Evolutionary conservation across 2,888 invertebrate genomes (phyloP).

Genomic region (Anorthoa munda): DNA sequence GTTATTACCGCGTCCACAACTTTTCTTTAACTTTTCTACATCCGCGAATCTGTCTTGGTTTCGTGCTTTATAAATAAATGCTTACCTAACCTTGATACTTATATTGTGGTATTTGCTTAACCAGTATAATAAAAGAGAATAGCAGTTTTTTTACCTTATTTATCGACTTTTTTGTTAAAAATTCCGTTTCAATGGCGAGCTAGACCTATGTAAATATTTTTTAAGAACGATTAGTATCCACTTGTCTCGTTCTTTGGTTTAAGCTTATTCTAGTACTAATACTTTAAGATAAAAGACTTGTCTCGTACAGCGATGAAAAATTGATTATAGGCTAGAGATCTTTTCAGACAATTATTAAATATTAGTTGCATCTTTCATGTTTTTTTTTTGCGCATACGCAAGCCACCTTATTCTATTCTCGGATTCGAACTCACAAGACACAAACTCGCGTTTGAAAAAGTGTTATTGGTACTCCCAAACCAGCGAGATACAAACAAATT

Average conservation of each 20-base stretch:
- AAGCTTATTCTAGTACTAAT: too few species aligned
- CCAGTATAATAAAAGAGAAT: slow-evolving; percentile 60
- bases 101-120: slow-evolving; percentile 65
- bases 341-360: background rate
- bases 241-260: background rate
- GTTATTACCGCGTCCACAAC: slow-evolving; percentile 49
- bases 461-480: background rate
- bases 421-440: background rate
- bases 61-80: slow-evolving; percentile 73
- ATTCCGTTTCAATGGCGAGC: slow-evolving; percentile 1
- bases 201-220: slow-evolving; percentile 6
- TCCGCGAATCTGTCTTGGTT: slow-evolving; percentile 40
- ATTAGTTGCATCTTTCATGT: background rate
- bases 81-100: slow-evolving; percentile 74
- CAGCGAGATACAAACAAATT: background rate
- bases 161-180: slow-evolving; percentile 27
- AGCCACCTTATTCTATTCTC: background rate
- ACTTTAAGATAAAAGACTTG: too few species aligned
- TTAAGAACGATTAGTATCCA: background rate
- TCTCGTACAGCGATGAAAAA: too few species aligned
- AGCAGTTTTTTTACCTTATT: slow-evolving; percentile 47
- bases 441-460: background rate
- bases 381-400: background rate
- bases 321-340: too few species aligned
- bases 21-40: slow-evolving; percentile 15